Base-by-base conservation (phyloP, 2,888 invertebrate genomes). In the Liposcelis brunnea region DNA sequence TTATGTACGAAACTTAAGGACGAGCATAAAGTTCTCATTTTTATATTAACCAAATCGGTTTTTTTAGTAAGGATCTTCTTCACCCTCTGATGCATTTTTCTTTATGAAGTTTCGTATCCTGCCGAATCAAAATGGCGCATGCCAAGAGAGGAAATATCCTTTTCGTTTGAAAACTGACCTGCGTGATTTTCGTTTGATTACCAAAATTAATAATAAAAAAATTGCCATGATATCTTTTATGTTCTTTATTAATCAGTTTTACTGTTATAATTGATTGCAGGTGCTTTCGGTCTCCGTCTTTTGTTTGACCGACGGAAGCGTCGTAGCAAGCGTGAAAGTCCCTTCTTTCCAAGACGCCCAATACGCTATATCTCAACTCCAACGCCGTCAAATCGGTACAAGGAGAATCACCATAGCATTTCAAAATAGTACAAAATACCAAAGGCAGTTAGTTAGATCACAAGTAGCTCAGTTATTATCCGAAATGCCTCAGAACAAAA, bases 371-470 rank as follows among this genome's bases (percentile, higher is more conserved):
- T 83, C 86, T 1, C 79, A 84, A 56, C 68, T 89, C 42, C 89
- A 90, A 61, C 75, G 85, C 47, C 77, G 79, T 47, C 81, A 84
- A 57, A 69, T 90, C 47, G 89, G 83, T 6, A 78, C 78, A 52
- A 81, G 84, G 55, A 67, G 86, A 43, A 80, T 90, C 47, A 72
- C 80, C 51, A 80, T 90, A 52, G 75, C 82, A 1, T 71, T 73
- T 16, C 72, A 76, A 47, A 73, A 71, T 4, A 70, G 71, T 6
- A 71, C 75, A 0, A 71, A 76, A 0, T 75, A 54, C 34, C 54
- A 77, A 54, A 75, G 74, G 2, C 72, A 76, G 47, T 68, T 78
- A 1, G 64, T 58, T 65, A 78, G 58, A 43, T 53, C 52, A 47
- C 57, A 57, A 50, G 54, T 70, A 11, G 59, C 66, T 7, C 59